These are phyloP conservation scores for Tethea ocularis DNA, from an alignment of 2,888 invertebrate species.

Conservation along the genomic window DNA sequence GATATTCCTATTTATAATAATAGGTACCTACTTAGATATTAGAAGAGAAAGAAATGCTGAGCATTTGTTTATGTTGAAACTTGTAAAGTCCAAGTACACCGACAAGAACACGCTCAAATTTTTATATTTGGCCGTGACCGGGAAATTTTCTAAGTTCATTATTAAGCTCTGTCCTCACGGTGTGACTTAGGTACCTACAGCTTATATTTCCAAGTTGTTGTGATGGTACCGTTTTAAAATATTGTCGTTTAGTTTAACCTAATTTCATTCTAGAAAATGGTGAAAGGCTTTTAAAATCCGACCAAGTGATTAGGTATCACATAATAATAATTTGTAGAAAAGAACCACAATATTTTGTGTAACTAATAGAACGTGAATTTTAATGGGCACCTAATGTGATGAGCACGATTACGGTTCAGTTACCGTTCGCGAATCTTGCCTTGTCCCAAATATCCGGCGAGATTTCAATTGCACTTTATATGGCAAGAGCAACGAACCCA, in stretches of 20 bases:
- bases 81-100: too few species aligned
- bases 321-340: neutral
- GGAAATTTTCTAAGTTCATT: too few species aligned
- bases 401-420: neutral
- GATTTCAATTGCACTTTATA: conserved; percentile 19
- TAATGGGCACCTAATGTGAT: conserved; percentile 2
- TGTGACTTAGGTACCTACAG: too few species aligned
- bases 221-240: too few species aligned
- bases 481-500: conserved; percentile 38
- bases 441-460: neutral
- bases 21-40: too few species aligned
- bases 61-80: too few species aligned
- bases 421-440: neutral
- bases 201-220: too few species aligned
- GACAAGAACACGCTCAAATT: too few species aligned
- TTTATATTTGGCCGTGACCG: too few species aligned
- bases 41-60: too few species aligned
- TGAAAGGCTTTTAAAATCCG: neutral
- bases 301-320: neutral
- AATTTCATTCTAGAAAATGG: neutral
- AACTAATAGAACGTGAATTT: neutral
- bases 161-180: too few species aligned
- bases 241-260: neutral
- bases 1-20: too few species aligned
- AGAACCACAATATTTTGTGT: neutral